Base-by-base conservation (phyloP, 2,797 vertebrate genomes). In the Botia almorhae region DNA sequence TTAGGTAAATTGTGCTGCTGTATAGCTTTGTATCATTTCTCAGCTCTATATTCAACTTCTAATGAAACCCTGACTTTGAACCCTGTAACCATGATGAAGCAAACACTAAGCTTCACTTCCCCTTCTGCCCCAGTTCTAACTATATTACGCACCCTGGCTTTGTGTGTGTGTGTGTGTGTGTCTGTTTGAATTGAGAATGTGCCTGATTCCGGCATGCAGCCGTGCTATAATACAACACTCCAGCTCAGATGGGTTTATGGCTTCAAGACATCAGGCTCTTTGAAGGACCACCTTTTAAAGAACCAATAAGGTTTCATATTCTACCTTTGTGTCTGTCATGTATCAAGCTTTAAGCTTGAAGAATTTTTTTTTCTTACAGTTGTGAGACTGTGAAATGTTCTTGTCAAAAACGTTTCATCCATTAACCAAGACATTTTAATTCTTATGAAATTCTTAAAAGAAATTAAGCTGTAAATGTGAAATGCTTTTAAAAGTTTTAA, bases 31-130 rank as follows among this genome's bases (percentile, higher is more conserved):
- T 36, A 43, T 43, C 67, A 56, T 60, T 51, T 56, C 19, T 56
- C 2, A 64, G 58, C 55, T 78, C 14, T 60, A 10, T 56, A 46
- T 71, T 19, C 16, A 61, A 76, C 58, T 71, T 80, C 71, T 63
- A 60, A 65, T 78, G 65, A 69, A 65, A 61, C 51, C 23, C 78
- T 72, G 84, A 78, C 84, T 83, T 83, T 85, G 65, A 83, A 70
- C 65, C 36, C 1, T 51, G 56, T 83, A 70, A 81, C 78, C 81
- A 78, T 81, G 78, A 78, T 64, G 64, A 81, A 79, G 76, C 68
- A 79, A 81, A 79, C 79, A 69, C 67, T 60, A 56, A 60, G 79
- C 71, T 83, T 69, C 76, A 77, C 63, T 43, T 75, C 65, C 55
- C 71, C 78, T 81, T 67, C 75, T 75, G 75, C 71, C 39, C 75